Evolutionary conservation across 2,797 vertebrate genomes (phyloP), one percentile per base, ranked within the genome.

Genomic region (Decapterus maruadsi): DNA sequence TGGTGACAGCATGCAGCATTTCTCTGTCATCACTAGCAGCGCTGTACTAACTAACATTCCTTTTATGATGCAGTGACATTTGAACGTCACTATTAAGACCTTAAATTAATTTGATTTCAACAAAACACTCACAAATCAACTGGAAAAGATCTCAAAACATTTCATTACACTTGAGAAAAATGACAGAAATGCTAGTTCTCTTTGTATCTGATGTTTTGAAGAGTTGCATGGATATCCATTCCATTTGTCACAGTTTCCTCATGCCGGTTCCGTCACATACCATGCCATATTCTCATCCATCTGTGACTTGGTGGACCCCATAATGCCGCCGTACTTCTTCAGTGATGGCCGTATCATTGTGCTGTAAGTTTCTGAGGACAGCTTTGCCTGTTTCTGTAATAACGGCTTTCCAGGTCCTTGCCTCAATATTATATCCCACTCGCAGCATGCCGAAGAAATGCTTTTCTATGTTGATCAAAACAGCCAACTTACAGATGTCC

Each of bases 401-500:
- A 86, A 70, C 54, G 17, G 86, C 87, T 91, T 89, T 83, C 66
- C 87, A 75, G 87, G 68, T 84, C 87, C 90, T 81, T 90, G 78
- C 91, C 92, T 92, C 87, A 77, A 71, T 63, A 60, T 62, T 22
- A 72, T 80, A 75, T 68, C 56, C 57, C 53, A 78, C 40, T 82
- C 19, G 54, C 65, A 78, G 93, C 93, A 94, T 94, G 92, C 80
- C 77, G 73, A 81, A 85, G 62, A 77, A 64, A 77, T 85, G 57
- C 4, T 51, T 70, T 40, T 78, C 56, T 75, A 16, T 81, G 67
- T 69, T 84, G 72, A 79, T 93, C 89, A 94, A 96, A 95, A 94
- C 95, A 96, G 94, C 95, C 95, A 95, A 96, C 96, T 97, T 96
- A 95, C 85, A 98, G 97, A 95, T 99, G 95, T 99, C 91, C 91